A percentile compares a stretch with the other conserved stretches of the same genome.
Conservation (phyloP, 2,797 vertebrate genomes). For the Myiothlypis chrysogaster region DNA sequence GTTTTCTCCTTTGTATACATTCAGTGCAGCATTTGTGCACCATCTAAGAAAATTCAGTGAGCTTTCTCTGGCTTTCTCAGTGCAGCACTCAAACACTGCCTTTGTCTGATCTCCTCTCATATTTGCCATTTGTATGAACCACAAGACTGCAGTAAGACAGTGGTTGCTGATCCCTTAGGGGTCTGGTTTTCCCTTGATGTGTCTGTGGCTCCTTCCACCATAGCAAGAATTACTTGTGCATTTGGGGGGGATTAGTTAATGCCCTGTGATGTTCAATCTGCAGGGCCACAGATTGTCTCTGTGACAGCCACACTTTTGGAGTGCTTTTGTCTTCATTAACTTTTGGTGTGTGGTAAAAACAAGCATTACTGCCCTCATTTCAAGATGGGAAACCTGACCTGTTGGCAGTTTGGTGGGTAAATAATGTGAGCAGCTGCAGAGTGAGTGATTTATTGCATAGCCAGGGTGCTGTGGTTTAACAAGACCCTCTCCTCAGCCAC, state of each 20-base stretch:
- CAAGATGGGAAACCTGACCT: background rate
- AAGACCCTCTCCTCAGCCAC: background rate
- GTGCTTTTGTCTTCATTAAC: background rate
- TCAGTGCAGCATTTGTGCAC: background rate
- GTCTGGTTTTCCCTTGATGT: slow-evolving; percentile 24
- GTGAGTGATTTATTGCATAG: background rate
- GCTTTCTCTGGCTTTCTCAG: background rate
- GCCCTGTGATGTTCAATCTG: background rate
- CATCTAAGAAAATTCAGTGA: background rate
- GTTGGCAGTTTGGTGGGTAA: background rate
- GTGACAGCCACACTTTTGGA: background rate
- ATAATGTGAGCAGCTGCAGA: background rate
- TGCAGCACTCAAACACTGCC: background rate
- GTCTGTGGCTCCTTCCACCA: background rate
- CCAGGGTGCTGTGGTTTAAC: background rate
- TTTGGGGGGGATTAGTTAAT: slow-evolving; percentile 4
- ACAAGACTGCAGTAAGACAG: background rate
- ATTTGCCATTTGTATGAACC: background rate
- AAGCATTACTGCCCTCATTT: background rate
- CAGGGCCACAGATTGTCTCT: background rate
- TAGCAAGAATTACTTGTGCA: background rate
- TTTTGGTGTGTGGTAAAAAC: background rate
- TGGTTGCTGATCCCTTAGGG: background rate
- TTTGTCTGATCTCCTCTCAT: background rate
- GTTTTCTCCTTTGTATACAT: background rate